Base-by-base conservation (phyloP, 2,797 vertebrate genomes). In the Ctenopoma multispine region DNA sequence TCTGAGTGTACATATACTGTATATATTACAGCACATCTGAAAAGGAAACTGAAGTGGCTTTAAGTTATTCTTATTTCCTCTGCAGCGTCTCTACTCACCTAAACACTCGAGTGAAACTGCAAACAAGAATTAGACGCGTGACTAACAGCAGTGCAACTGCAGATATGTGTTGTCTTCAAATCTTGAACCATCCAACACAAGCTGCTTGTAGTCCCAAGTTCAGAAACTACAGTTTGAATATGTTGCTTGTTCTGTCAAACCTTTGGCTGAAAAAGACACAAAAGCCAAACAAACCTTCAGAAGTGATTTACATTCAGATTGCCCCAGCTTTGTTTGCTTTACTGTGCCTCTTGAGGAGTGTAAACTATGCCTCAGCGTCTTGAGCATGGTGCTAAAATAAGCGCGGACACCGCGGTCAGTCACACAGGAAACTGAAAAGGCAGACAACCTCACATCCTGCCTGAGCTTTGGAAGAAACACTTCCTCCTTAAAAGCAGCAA, bases 361-460 rank as follows among this genome's bases (percentile, higher is more conserved):
- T 36, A 59, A 87, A 69, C 73, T 75, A 46, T 47, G 80, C 47
- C 44, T 80, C 55, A 2, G 63, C 47, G 75, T 85, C 81, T 34
- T 85, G 79, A 81, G 60, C 31, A 13, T 14, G 47, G 70, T 60
- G 72, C 75, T 74, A 64, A 82, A 78, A 68, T 15, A 17, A 85
- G 75, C 58, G 71, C n/a, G n/a, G n/a, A 87, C 86, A 66, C 71
- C 24, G 69, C 81, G 86, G 88, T 90, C 90, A 91, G 78, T 90
- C 88, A 84, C 89, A 92, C 91, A 91, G 92, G 92, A 94, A 93
- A 83, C 83, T 29, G 64, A 88, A 59, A 83, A 86, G 80, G 77
- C 87, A 92, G 84, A 90, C 84, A 46, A 92, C 87, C 90, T 92
- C 82, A 85, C 92, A 91, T 93, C 92, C 94, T 93, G 91, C 81